Base-by-base conservation (phyloP, 2,797 vertebrate genomes). In the Sandelia bainsii region DNA sequence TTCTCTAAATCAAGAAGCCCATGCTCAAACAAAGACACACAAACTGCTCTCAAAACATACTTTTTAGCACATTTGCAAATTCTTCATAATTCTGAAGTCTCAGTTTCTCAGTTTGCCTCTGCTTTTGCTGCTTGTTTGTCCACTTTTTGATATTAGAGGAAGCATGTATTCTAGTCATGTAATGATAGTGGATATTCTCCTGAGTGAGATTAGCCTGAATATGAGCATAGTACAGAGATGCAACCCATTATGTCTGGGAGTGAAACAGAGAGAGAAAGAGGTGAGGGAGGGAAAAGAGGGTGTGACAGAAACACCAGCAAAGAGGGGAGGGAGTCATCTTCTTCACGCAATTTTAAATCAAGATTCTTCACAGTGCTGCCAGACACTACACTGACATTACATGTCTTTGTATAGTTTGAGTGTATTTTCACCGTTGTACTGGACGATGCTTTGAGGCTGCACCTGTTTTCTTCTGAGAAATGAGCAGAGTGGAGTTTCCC, bases 181-280 rank as follows among this genome's bases (percentile, higher is more conserved):
- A 62, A 54, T 74, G 27, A 78, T 40, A 22, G 39, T 8, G 5
- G 40, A 32, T 76, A 66, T 75, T 77, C 82, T 87, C 79, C 69
- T 62, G 82, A 72, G 85, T 83, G 46, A 81, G 56, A 81, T 86
- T 74, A 83, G 53, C 49, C 63, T 68, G 69, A 62, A 60, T 60
- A 62, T 69, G 79, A 84, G 78, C 48, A 80, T 66, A 67, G 74
- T 84, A 83, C 57, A 63, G 69, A 78, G 80, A 80, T 82, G 73
- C 52, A 88, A 71, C 69, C 85, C 88, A 89, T 91, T 90, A 89
- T 78, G 81, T 75, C 81, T 40, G 61, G n/a, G 50, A 82, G 76
- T 74, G 40, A 69, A 59, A 54, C 23, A 69, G 51, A 66, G 57
- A 44, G 59, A 63, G 70, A 75, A 70, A 63, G 75, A 71, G 64